A percentile compares a stretch with the other conserved stretches of the same genome.
Conservation (phyloP, 2,888 invertebrate species). For the Eilema griseolum region DNA sequence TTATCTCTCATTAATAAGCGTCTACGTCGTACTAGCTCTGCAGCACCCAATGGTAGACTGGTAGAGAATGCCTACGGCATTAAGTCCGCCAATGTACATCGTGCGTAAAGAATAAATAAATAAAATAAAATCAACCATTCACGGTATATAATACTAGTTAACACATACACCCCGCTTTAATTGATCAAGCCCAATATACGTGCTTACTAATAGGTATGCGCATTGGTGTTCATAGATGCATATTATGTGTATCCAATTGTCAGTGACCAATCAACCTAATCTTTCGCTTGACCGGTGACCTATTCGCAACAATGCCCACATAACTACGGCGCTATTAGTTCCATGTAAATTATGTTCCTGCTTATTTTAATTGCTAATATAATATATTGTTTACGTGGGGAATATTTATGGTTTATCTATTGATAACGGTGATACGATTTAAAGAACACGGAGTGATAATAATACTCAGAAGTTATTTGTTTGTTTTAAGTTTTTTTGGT, state of each 20-base stretch:
- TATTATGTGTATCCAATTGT: slow-evolving; percentile 27
- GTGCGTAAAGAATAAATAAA: no score
- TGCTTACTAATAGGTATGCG: not conserved
- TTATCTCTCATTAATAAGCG: no score
- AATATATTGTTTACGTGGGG: slow-evolving; percentile 14
- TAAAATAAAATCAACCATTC: not conserved
- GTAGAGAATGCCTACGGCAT: no score
- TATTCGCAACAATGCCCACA: slow-evolving; percentile 44
- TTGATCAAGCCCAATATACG: not conserved
- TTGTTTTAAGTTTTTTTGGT: no score
- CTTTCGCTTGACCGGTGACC: slow-evolving; percentile 41
- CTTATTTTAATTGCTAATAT: slow-evolving; percentile 28
- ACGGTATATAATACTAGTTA: not conserved
- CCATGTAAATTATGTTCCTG: slow-evolving; percentile 31
- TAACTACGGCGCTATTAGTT: slow-evolving; percentile 26
- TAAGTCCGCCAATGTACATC: no score
- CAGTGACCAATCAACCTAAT: slow-evolving; percentile 43
- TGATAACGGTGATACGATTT: slow-evolving; percentile 1
- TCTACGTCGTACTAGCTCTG: no score
- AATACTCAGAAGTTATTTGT: no score
- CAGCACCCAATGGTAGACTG: no score
- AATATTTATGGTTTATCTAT: slow-evolving; percentile 18
- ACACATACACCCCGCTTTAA: not conserved
- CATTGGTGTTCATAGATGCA: not conserved
- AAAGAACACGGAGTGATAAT: not conserved